These are phyloP conservation scores for Andrena flavipes DNA, from an alignment of 2,888 invertebrate genomes.

Conservation along the genomic window DNA sequence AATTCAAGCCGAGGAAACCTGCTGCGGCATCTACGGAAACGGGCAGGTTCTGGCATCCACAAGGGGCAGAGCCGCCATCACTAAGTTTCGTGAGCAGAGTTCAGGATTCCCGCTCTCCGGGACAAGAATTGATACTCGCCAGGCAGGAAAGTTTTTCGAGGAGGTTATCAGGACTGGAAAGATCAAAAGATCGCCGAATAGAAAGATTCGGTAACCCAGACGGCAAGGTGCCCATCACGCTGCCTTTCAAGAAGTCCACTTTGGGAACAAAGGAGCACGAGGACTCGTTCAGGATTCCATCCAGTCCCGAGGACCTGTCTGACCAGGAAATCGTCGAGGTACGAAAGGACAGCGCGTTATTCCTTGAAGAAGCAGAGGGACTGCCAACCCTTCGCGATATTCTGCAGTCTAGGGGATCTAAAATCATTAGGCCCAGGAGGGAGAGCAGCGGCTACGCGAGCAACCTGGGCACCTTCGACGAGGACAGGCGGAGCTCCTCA, in stretches of 20 bases:
- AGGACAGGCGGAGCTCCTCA: conserved; percentile 73
- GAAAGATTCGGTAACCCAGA: neutral
- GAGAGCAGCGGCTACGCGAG: conserved; percentile 81
- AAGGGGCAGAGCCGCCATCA: neutral
- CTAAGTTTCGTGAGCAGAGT: neutral
- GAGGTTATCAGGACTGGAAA: neutral
- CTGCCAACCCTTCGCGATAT: conserved; percentile 64
- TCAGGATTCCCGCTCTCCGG: neutral
- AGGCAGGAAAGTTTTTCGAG: neutral
- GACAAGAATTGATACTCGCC: neutral
- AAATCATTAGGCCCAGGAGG: conserved; percentile 72
- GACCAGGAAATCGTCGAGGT: conserved; percentile 69
- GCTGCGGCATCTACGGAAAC: neutral
- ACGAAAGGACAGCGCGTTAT: conserved; percentile 79
- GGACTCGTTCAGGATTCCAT: conserved; percentile 38
- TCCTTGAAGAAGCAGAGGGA: conserved; percentile 72
- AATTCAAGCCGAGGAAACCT: neutral
- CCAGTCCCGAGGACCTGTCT: conserved; percentile 64
- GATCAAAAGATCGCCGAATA: neutral
- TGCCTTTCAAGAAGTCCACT: conserved; percentile 3
- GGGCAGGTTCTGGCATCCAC: neutral
- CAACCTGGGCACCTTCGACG: conserved; percentile 79
- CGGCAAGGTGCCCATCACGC: conserved; percentile 18
- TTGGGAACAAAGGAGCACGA: conserved; percentile 1
- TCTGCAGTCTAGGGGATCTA: conserved; percentile 49